Percentiles rank a stretch among this genome's conserved stretches.
phyloP scores from a whole-genome alignment of 2,113 vertebrate genomes.

The Mustela lutreola region DNA sequence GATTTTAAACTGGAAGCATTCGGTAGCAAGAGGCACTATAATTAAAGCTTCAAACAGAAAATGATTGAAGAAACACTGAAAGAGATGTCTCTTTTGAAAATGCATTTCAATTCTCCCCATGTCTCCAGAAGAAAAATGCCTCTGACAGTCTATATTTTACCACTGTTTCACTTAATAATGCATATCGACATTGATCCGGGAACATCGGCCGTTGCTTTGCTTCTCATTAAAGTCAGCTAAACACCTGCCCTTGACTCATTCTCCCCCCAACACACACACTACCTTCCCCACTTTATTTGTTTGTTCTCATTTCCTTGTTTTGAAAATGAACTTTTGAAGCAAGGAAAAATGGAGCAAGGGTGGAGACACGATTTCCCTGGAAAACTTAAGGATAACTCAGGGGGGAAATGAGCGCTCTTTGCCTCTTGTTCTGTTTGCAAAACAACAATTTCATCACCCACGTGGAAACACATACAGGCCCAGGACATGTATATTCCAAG shows the following conservation, averaged over 20 bases:
- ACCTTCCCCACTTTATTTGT: not conserved
- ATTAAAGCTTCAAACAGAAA: conserved; percentile 81
- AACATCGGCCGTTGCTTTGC: conserved; percentile 52
- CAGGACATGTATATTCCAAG: not conserved
- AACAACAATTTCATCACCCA: not conserved
- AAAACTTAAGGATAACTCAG: not conserved
- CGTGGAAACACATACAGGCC: not conserved
- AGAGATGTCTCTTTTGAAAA: conserved; percentile 80
- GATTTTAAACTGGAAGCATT: conserved; percentile 71
- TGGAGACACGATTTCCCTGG: not conserved
- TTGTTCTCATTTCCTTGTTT: conserved; percentile 24
- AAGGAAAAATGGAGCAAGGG: not conserved
- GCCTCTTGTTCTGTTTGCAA: not conserved
- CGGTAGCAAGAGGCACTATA: conserved; percentile 62
- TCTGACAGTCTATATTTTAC: conserved; percentile 83
- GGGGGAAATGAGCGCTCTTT: not conserved
- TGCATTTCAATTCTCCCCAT: conserved; percentile 75
- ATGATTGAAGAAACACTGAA: conserved; percentile 59
- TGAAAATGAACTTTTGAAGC: conserved; percentile 11
- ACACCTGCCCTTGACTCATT: conserved; percentile 38
- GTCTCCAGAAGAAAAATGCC: conserved; percentile 75
- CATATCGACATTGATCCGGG: conserved; percentile 80
- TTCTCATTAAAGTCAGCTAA: conserved; percentile 67
- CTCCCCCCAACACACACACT: not conserved
- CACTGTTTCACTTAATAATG: conserved; percentile 84